These are phyloP conservation scores for Otis tarda DNA, from an alignment of 2,113 vertebrate species.

Conservation along the genomic window DNA sequence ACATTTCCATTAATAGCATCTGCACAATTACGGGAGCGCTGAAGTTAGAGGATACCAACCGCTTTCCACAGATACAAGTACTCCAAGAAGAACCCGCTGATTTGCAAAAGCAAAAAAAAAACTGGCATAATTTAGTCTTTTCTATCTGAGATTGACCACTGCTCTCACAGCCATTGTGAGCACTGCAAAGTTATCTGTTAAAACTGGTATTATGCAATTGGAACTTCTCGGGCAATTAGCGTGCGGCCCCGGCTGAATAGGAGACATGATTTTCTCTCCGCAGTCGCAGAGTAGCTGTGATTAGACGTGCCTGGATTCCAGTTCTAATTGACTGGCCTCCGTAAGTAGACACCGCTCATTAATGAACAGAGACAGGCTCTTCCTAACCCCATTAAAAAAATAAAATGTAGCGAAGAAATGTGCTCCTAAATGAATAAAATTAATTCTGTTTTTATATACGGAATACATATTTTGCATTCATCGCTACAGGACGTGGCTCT, in stretches of 20 bases:
- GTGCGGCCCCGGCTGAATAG: not conserved
- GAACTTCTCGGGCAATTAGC: slow-evolving; percentile 23
- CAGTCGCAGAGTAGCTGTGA: not conserved
- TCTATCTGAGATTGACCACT: not conserved
- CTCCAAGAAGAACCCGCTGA: not conserved
- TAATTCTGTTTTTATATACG: not conserved
- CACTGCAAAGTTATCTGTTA: not conserved
- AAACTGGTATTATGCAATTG: not conserved
- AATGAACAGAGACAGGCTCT: not conserved
- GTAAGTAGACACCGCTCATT: slow-evolving; percentile 24
- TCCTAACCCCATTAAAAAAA: slow-evolving; percentile 2
- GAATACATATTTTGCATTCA: slow-evolving; percentile 19
- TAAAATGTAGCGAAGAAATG: slow-evolving; percentile 16
- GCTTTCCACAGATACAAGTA: not conserved
- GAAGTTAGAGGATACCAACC: not conserved
- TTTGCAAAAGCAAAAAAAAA: not conserved
- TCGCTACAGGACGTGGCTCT: not conserved
- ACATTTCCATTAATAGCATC: not conserved
- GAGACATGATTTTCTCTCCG: slow-evolving; percentile 17
- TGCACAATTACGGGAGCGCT: not conserved
- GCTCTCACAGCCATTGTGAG: not conserved
- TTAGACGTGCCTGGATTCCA: slow-evolving; percentile 11
- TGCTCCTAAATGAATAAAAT: slow-evolving; percentile 35
- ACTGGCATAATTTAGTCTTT: not conserved
- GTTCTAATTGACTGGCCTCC: slow-evolving; percentile 52